These are phyloP conservation scores for Sphyrna mokarran DNA, from an alignment of 2,113 vertebrate genomes.

Conservation along the genomic window DNA sequence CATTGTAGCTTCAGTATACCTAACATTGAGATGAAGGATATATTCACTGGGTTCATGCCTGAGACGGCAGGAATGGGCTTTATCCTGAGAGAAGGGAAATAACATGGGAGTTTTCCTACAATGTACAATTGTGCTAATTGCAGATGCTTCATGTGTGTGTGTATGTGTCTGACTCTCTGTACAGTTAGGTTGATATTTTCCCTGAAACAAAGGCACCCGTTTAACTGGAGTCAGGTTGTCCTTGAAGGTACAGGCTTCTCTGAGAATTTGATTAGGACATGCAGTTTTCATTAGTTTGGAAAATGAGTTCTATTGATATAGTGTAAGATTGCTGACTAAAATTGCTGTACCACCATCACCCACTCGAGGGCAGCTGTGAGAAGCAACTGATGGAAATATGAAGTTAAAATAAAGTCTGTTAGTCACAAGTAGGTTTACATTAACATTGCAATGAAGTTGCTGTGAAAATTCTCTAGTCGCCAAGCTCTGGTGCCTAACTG, in stretches of 20 bases:
- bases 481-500: no score
- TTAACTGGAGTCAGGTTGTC: not conserved
- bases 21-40: not conserved
- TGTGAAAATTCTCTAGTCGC: no score
- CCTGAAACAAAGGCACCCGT: not conserved
- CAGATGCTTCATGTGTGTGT: not conserved
- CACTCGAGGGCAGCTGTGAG: not conserved
- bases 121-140: not conserved
- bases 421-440: no score
- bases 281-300: not conserved
- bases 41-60: not conserved
- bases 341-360: not conserved
- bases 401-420: no score
- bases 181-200: not conserved
- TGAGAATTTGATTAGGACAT: not conserved
- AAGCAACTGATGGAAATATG: not conserved
- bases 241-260: not conserved
- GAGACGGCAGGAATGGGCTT: not conserved
- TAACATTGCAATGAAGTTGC: no score
- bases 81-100: not conserved
- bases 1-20: not conserved
- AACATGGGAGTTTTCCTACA: not conserved
- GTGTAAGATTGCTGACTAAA: not conserved
- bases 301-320: not conserved
- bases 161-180: not conserved